Evolutionary conservation across 2,888 invertebrate species (phyloP).

Genomic region (Seira musarum): DNA sequence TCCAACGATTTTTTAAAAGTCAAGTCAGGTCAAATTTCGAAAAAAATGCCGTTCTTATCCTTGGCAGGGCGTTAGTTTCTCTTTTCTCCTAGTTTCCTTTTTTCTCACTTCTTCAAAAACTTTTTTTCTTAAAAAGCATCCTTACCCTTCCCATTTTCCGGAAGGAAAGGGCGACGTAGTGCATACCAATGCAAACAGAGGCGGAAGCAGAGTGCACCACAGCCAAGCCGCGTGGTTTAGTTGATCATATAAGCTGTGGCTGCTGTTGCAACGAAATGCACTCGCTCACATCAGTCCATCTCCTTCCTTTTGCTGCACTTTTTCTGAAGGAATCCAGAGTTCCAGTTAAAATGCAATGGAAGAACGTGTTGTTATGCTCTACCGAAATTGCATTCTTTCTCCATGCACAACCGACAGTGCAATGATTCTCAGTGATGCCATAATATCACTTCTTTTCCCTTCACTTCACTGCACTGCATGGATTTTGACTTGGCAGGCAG

Average conservation of each 20-base stretch:
- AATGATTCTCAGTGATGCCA: neutral
- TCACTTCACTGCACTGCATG: neutral
- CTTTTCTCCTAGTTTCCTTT: neutral
- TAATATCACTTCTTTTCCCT: neutral
- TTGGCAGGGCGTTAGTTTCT: neutral
- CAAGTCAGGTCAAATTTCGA: neutral
- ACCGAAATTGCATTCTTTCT: neutral
- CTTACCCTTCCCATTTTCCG: conserved; percentile 5
- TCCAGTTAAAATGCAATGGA: neutral
- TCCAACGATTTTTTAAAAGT: no score
- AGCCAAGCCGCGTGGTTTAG: no score
- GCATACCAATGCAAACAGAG: neutral
- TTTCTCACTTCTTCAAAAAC: neutral
- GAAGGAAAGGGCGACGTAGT: conserved; percentile 2
- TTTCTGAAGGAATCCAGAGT: neutral
- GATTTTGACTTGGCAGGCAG: conserved; percentile 8
- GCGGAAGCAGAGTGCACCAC: no score
- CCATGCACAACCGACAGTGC: neutral
- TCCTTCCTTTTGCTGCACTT: conserved; percentile 1
- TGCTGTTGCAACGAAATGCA: neutral
- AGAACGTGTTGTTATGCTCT: conserved; percentile 6
- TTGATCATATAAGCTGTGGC: no score
- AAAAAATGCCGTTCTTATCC: neutral
- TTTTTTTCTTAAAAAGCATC: neutral
- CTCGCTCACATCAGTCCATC: neutral